Evolutionary conservation across 2,113 vertebrate genomes (phyloP).

Genomic region (Ameiurus melas): DNA sequence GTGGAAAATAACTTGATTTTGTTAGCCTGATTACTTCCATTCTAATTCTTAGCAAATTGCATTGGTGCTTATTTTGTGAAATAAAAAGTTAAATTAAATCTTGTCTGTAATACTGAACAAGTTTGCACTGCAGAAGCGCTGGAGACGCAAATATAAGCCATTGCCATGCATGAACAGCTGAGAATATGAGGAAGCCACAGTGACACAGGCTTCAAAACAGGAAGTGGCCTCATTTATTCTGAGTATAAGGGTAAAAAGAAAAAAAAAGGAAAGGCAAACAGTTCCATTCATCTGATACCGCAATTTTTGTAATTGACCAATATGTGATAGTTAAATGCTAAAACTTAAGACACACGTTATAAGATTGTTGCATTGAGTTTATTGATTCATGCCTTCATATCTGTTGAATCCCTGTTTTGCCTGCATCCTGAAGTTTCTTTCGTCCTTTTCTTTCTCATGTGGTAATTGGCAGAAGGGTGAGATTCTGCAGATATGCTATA

Average conservation of each 20-base stretch:
- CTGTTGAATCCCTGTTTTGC: neutral
- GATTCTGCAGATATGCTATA: neutral
- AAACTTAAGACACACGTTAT: neutral
- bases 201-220: neutral
- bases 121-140: neutral
- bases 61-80: neutral
- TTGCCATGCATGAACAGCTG: neutral
- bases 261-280: neutral
- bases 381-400: neutral
- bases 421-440: neutral
- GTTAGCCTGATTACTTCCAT: neutral
- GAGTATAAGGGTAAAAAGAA: neutral
- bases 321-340: neutral
- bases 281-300: neutral
- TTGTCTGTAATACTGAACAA: neutral
- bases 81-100: neutral
- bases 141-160: neutral
- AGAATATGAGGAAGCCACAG: neutral
- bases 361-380: neutral
- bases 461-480: neutral
- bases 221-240: neutral
- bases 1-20: neutral
- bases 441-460: neutral
- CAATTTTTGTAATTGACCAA: neutral
- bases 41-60: neutral